These are phyloP conservation scores for Drosophila kanapiae DNA, from an alignment of 1,140 invertebrate species.

Conservation along the genomic window DNA sequence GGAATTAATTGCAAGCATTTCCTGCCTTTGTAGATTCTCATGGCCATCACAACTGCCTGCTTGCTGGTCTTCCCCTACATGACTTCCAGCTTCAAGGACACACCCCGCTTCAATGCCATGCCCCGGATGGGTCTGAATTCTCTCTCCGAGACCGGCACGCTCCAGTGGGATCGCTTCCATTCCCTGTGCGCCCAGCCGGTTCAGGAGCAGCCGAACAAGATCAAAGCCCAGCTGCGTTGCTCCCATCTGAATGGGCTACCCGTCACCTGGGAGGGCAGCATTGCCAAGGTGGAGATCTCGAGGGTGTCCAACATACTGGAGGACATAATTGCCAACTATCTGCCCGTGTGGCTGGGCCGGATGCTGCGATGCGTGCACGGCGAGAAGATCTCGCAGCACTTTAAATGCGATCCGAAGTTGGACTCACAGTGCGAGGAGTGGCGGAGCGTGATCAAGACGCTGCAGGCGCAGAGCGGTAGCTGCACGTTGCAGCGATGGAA, in stretches of 20 bases:
- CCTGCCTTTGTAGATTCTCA: conserved; percentile 47
- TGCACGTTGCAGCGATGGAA: conserved; percentile 91
- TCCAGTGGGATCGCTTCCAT: conserved; percentile 90
- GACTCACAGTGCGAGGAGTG: conserved; percentile 79
- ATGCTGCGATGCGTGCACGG: conserved; percentile 90
- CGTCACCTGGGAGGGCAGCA: conserved; percentile 91
- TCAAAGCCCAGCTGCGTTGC: conserved; percentile 89
- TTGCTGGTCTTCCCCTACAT: conserved; percentile 86
- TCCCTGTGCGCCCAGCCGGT: conserved; percentile 90
- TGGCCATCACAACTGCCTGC: conserved; percentile 83
- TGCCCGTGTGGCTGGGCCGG: conserved; percentile 87
- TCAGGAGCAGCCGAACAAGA: conserved; percentile 88
- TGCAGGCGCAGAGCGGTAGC: conserved; percentile 87
- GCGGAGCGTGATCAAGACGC: conserved; percentile 86
- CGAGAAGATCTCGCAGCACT: conserved; percentile 87
- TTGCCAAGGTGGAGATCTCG: conserved; percentile 88
- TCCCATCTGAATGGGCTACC: conserved; percentile 88
- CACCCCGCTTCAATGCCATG: conserved; percentile 70
- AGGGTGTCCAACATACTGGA: conserved; percentile 88
- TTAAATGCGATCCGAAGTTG: conserved; percentile 59
- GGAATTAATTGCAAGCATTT: no score
- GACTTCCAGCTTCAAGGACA: conserved; percentile 85
- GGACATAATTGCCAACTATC: conserved; percentile 86
- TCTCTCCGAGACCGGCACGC: conserved; percentile 42
- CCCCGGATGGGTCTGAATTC: conserved; percentile 49